Percentiles rank a stretch among this genome's conserved stretches.
These are phyloP conservation scores for Leuciscus idus DNA, from an alignment of 2,113 vertebrate species.

Conservation along the genomic window DNA sequence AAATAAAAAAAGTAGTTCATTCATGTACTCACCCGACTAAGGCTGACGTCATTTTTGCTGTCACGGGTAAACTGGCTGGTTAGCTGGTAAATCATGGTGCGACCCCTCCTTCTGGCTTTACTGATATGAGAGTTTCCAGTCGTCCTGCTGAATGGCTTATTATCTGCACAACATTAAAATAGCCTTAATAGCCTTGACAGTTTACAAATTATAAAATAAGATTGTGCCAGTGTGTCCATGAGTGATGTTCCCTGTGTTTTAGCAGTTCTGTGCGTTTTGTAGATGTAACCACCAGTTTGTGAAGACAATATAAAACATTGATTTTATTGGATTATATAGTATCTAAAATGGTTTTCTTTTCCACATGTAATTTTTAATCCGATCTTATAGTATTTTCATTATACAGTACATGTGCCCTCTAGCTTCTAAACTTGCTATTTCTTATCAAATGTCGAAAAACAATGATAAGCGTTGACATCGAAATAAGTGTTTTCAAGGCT, in stretches of 20 bases:
- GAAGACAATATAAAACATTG: not conserved
- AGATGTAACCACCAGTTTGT: not conserved
- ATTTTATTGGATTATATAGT: no score
- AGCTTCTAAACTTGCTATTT: not conserved
- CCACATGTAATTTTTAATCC: no score
- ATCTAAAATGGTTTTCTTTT: no score
- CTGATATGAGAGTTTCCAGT: slow-evolving; percentile 76
- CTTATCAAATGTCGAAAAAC: not conserved
- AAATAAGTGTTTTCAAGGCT: not conserved
- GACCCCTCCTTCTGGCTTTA: slow-evolving; percentile 81
- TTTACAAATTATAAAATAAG: not conserved
- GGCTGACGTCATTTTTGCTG: slow-evolving; percentile 79
- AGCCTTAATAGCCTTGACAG: not conserved
- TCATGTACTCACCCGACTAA: slow-evolving; percentile 81
- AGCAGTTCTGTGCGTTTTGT: not conserved
- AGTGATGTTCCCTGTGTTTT: not conserved
- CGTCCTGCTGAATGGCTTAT: slow-evolving; percentile 80
- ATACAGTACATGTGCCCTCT: not conserved
- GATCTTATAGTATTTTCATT: not conserved
- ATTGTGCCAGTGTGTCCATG: not conserved
- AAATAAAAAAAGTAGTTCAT: not conserved
- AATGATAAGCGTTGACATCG: not conserved
- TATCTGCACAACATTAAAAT: slow-evolving; percentile 64
- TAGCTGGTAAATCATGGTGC: slow-evolving; percentile 82
- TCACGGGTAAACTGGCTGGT: slow-evolving; percentile 81